Evolutionary conservation across 2,888 invertebrate species (phyloP).

Genomic region (Prionchulus punctatus): DNA sequence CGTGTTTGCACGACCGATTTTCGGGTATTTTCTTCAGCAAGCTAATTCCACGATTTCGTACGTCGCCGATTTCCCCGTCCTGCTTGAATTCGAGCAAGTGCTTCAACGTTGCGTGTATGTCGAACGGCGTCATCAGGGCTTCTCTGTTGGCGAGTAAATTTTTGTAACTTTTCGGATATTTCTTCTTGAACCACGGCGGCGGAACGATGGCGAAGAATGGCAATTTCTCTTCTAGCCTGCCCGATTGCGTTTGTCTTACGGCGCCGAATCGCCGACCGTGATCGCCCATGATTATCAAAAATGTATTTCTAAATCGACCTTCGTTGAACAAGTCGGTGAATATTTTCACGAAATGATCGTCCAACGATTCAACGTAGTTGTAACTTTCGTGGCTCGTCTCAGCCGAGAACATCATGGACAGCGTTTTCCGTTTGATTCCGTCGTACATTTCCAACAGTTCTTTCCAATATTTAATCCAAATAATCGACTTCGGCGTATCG

Average conservation of each 20-base stretch:
- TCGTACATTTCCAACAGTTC: slow-evolving; percentile 1
- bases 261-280: neutral
- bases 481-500: slow-evolving; percentile 1
- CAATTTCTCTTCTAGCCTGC: slow-evolving; percentile 4
- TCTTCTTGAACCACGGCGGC: neutral
- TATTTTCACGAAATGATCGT: neutral
- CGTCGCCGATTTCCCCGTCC: neutral
- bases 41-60: neutral
- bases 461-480: neutral
- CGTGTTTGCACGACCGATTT: slow-evolving; percentile 8
- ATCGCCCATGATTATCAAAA: neutral
- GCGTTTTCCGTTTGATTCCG: too few species aligned
- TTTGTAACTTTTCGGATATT: slow-evolving; percentile 16
- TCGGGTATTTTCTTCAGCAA: slow-evolving; percentile 9
- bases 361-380: neutral
- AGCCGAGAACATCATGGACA: slow-evolving; percentile 1
- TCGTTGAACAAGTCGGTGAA: neutral
- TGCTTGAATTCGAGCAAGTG: neutral
- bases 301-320: slow-evolving; percentile 2
- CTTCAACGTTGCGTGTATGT: slow-evolving; percentile 25
- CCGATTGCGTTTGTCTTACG: neutral
- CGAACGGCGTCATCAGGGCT: slow-evolving; percentile 33
- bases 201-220: neutral
- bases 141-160: slow-evolving; percentile 25
- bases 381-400: slow-evolving; percentile 3